These are phyloP conservation scores for Lepidurus apus DNA, from an alignment of 1,140 invertebrate genomes.

Conservation along the genomic window DNA sequence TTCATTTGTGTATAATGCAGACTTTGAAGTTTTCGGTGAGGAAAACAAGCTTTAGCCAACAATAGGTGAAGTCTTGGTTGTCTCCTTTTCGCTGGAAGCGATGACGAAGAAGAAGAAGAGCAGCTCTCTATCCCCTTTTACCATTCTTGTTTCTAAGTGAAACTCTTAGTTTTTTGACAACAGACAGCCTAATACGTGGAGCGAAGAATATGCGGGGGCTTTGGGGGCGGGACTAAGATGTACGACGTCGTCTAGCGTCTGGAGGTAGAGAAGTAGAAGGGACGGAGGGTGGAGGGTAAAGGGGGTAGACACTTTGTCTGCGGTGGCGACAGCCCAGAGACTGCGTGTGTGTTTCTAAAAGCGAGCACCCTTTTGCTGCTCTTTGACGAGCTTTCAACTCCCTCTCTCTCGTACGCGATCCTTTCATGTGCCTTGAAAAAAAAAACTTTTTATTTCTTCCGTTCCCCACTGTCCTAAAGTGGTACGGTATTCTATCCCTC, in stretches of 20 bases:
- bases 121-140: neutral
- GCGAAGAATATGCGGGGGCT: neutral
- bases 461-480: no score
- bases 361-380: no score
- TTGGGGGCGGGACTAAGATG: neutral
- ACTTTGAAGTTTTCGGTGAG: neutral
- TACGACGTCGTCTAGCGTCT: neutral
- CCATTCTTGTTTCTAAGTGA: conserved; percentile 12
- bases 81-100: no score
- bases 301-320: no score
- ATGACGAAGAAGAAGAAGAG: neutral
- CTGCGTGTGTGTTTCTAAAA: no score
- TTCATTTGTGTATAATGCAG: neutral
- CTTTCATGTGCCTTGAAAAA: no score
- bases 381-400: no score
- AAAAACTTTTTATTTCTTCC: no score
- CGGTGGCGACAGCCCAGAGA: no score
- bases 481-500: no score
- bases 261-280: neutral
- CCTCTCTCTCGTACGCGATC: no score
- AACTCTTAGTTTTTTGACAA: conserved; percentile 13
- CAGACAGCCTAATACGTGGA: neutral
- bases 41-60: neutral
- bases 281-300: neutral
- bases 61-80: neutral